Conservation (phyloP, 2,888 invertebrate species). For the Oegoconia quadripuncta region DNA sequence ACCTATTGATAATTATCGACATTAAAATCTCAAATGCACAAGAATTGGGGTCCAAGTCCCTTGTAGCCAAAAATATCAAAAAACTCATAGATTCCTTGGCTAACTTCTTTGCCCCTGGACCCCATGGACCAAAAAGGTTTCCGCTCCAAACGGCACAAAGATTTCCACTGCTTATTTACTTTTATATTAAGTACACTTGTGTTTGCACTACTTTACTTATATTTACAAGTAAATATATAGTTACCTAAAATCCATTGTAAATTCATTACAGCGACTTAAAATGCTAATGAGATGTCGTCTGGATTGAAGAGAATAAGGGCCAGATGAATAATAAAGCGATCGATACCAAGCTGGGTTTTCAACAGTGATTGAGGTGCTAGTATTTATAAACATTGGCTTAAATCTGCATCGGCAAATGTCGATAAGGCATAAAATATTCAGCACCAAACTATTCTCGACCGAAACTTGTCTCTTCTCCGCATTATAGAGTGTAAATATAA, state of each 20-base stretch:
- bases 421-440: not conserved
- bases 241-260: constrained; percentile 33
- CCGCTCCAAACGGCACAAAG: too few species aligned
- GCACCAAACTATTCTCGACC: not conserved
- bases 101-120: too few species aligned
- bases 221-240: constrained; percentile 11
- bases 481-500: too few species aligned
- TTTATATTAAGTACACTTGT: too few species aligned
- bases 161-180: too few species aligned
- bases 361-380: constrained; percentile 33
- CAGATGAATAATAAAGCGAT: constrained; percentile 62
- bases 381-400: constrained; percentile 8
- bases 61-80: too few species aligned
- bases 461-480: not conserved
- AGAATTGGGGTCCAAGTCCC: too few species aligned
- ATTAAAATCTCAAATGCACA: too few species aligned
- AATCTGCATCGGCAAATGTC: constrained; percentile 7
- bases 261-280: constrained; percentile 69
- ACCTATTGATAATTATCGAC: too few species aligned
- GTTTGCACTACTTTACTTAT: too few species aligned
- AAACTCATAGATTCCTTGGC: too few species aligned
- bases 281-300: constrained; percentile 67
- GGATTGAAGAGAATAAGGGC: constrained; percentile 37
- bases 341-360: constrained; percentile 50
- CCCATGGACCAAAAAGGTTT: too few species aligned